Conservation (phyloP, 2,888 invertebrate genomes). For the Xylota segnis region DNA sequence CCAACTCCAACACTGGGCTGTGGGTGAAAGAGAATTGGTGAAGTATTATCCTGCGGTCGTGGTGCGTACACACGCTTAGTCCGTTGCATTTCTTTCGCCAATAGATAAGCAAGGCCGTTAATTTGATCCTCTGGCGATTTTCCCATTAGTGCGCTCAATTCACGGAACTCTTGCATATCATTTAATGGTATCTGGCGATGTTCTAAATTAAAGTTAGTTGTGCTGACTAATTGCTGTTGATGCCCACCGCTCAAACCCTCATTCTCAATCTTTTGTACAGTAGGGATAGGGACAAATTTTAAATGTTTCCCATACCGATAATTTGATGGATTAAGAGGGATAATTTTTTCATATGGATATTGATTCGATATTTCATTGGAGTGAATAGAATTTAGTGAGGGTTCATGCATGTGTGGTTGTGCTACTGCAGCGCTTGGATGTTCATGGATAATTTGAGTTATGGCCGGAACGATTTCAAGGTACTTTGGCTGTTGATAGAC, state of each 20-base stretch:
- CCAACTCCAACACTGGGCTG: constrained; percentile 60
- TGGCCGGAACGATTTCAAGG: constrained; percentile 15
- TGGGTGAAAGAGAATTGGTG: constrained; percentile 83
- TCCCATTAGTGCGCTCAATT: constrained; percentile 85
- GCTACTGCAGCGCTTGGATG: not conserved
- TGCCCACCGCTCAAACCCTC: constrained; percentile 74
- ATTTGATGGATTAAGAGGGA: constrained; percentile 1
- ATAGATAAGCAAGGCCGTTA: constrained; percentile 85
- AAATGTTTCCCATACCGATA: constrained; percentile 32
- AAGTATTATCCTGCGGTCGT: constrained; percentile 81
- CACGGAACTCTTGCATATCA: constrained; percentile 81
- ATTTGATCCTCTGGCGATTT: constrained; percentile 85
- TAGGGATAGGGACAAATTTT: not conserved
- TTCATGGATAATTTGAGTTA: not conserved
- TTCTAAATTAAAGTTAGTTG: constrained; percentile 77
- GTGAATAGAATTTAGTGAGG: not conserved
- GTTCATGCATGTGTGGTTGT: constrained; percentile 5
- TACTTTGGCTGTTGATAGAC: constrained; percentile 29
- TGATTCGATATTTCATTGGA: constrained; percentile 4
- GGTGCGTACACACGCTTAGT: constrained; percentile 78
- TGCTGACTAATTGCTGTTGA: not conserved
- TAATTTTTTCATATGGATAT: constrained; percentile 12
- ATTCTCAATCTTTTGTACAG: constrained; percentile 2
- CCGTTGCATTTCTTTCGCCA: constrained; percentile 83
- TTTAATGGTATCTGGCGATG: constrained; percentile 78